Evolutionary conservation across 1,140 invertebrate genomes (phyloP), one percentile per base, ranked within the genome.

Genomic region (Carcinoscorpius rotundicauda): DNA sequence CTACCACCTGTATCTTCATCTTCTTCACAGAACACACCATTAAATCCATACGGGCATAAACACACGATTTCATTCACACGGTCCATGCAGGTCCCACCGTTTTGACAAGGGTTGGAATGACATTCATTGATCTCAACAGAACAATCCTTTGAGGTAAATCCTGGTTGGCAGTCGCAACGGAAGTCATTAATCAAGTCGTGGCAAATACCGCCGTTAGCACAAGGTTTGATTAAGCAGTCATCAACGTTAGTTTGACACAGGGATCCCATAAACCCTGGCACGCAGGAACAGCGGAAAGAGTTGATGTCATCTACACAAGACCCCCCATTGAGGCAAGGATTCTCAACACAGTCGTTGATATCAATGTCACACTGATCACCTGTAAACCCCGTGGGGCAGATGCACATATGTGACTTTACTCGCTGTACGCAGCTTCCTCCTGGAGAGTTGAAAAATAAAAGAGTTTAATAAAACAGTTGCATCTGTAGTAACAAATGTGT

Each of bases 281-380:
- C 83, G 78, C 93, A 97, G 70, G 86, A 84, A 73, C 94, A 97
- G 11, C 85, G 82, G 75, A 86, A 92, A 29, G 84, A 82, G 75
- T 90, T 88, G 9, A 91, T 80, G 70, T 84, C 82, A 74, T 96
- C 91, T n/a, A 90, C 81, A 78, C 94, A 97, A 58, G 86, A 92
- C 29, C 87, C 93, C 5, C 91, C 91, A 77, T 97, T 91, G 61
- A 86, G 80, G 76, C 94, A 97, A 0, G 88, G 85, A 70, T 87
- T 85, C 1, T 82, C 85, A 49, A 70, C 68, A 76, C 93, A 97
- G 78, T 96, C 91, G 76, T 97, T 87, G 63, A 90, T 85, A 76
- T 95, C 87, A 51, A 29, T 29, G 29, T 29, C 86, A 29, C 92
- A 96, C 29, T 82, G 81, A 49, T 81, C 77, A 6, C 91, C 91